These are phyloP conservation scores for Muricea muricata DNA, from an alignment of 92 coral and sea anemone genomes.

Conservation along the genomic window DNA sequence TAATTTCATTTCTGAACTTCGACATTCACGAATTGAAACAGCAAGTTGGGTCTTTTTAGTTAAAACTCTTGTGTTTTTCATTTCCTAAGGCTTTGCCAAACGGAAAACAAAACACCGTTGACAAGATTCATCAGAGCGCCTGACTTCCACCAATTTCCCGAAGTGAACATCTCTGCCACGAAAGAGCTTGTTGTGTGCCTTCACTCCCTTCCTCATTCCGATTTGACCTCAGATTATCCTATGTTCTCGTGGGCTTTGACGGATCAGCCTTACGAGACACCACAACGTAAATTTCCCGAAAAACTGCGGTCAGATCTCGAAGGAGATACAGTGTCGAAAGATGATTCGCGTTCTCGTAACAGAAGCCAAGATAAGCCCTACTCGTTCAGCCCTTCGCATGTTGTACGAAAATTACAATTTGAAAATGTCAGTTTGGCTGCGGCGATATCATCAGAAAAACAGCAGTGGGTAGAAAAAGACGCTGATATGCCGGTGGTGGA, in stretches of 20 bases:
- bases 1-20: no score
- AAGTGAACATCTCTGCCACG: slow-evolving; percentile 67
- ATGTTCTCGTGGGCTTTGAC: slow-evolving; percentile 11
- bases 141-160: slow-evolving; percentile 70
- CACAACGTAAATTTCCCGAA: background rate
- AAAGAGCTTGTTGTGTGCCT: slow-evolving; percentile 63
- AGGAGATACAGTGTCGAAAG: background rate
- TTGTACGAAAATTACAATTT: background rate
- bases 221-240: slow-evolving; percentile 36
- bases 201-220: slow-evolving; percentile 76
- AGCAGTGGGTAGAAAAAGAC: background rate
- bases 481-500: no score
- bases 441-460: background rate
- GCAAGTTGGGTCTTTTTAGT: no score
- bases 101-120: slow-evolving; percentile 26
- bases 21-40: no score
- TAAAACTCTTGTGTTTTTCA: background rate
- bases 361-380: background rate
- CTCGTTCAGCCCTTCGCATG: background rate
- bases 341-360: background rate
- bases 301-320: background rate
- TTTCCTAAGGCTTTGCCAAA: slow-evolving; percentile 49
- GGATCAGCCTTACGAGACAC: slow-evolving; percentile 7
- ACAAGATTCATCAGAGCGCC: slow-evolving; percentile 62
- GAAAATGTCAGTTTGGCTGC: background rate